Conservation (phyloP, 2,888 invertebrate genomes). For the Tricholauxania praeusta region DNA sequence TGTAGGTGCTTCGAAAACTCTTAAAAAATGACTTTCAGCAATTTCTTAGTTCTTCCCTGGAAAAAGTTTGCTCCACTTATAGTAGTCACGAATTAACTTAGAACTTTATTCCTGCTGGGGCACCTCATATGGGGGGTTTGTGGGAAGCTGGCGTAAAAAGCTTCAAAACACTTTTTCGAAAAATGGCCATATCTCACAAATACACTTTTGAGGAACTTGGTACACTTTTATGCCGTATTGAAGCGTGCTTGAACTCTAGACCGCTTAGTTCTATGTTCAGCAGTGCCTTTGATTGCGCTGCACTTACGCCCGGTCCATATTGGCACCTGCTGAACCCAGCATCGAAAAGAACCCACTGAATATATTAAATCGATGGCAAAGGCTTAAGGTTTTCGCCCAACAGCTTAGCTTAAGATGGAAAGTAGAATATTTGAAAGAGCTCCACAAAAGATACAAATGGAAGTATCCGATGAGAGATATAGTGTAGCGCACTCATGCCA, state of each 20-base stretch:
- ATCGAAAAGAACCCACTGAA: too few relatives aligned
- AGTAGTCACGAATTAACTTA: conserved; percentile 1
- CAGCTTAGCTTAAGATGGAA: too few relatives aligned
- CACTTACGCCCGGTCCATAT: conserved; percentile 30
- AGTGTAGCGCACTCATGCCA: too few relatives aligned
- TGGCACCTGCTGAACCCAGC: not conserved
- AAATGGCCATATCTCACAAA: not conserved
- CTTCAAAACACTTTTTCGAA: conserved; percentile 21
- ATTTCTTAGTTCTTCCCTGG: not conserved
- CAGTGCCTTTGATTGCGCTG: conserved; percentile 6
- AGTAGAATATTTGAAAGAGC: too few relatives aligned
- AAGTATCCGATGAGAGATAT: too few relatives aligned
- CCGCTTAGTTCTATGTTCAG: conserved; percentile 26
- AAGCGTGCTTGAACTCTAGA: conserved; percentile 8
- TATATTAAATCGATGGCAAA: too few relatives aligned
- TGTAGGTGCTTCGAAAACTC: not conserved
- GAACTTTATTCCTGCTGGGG: conserved; percentile 12
- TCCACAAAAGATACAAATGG: too few relatives aligned
- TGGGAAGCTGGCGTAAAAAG: conserved; percentile 4
- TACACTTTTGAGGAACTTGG: too few relatives aligned
- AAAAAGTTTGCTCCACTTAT: too few relatives aligned
- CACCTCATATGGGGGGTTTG: conserved; percentile 5
- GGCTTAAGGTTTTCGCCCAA: too few relatives aligned
- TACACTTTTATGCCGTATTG: too few relatives aligned
- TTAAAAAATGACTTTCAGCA: not conserved